These are phyloP conservation scores for Morus bassanus DNA, from an alignment of 2,797 vertebrate genomes.

Conservation along the genomic window DNA sequence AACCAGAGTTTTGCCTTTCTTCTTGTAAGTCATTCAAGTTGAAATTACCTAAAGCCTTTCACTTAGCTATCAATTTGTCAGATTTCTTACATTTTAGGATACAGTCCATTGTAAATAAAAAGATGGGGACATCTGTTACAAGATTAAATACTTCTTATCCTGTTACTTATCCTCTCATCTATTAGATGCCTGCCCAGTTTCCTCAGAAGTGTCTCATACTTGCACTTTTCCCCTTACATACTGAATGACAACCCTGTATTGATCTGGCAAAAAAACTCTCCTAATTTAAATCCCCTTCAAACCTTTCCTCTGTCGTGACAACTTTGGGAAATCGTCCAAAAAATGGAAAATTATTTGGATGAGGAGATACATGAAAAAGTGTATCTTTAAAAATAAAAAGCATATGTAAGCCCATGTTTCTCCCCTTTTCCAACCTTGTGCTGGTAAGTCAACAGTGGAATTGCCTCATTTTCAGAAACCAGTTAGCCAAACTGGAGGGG, in stretches of 20 bases:
- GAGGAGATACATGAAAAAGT: background rate
- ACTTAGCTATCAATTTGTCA: background rate
- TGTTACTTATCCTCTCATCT: background rate
- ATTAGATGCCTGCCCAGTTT: background rate
- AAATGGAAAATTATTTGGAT: background rate
- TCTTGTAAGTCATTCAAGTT: background rate
- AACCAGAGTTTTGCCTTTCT: background rate
- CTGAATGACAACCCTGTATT: background rate
- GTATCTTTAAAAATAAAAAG: background rate
- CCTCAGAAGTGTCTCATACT: background rate
- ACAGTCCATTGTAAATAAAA: background rate
- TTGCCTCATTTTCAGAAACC: background rate
- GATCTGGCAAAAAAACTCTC: background rate
- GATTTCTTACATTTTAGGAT: background rate
- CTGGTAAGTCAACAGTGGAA: background rate
- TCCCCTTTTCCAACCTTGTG: background rate
- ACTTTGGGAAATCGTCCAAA: conserved; percentile 46
- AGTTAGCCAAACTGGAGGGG: background rate
- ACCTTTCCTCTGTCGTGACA: background rate
- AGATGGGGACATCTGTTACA: background rate
- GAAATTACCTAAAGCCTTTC: background rate
- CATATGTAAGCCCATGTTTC: background rate
- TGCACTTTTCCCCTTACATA: background rate
- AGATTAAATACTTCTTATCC: background rate
- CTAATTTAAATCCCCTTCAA: conserved; percentile 10